Conservation (phyloP, 2,113 vertebrate genomes). For the Origma solitaria region DNA sequence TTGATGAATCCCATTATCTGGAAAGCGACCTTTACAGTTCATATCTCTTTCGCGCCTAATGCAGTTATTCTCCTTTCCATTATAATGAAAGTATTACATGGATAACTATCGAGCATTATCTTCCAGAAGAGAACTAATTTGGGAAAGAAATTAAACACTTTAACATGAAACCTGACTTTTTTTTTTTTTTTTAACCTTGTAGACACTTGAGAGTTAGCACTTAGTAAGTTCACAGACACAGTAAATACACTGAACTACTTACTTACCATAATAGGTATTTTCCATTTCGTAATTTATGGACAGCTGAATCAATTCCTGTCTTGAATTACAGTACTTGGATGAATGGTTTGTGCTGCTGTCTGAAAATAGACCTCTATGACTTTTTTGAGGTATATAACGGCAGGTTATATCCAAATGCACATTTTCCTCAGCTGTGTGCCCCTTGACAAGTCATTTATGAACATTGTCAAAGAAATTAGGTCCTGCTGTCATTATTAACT, state of each 20-base stretch:
- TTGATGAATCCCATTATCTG: slow-evolving; percentile 71
- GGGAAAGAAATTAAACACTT: slow-evolving; percentile 63
- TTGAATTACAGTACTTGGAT: slow-evolving; percentile 14
- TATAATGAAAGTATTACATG: slow-evolving; percentile 73
- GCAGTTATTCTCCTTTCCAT: slow-evolving; percentile 65
- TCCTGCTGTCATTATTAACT: slow-evolving; percentile 28
- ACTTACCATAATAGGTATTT: slow-evolving; percentile 27
- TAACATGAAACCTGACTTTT: slow-evolving; percentile 20
- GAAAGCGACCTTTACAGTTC: slow-evolving; percentile 70
- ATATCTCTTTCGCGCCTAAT: slow-evolving; percentile 61
- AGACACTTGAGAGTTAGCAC: neutral
- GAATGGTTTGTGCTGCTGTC: neutral
- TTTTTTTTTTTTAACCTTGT: slow-evolving; percentile 40
- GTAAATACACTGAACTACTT: slow-evolving; percentile 26
- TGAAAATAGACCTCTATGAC: neutral
- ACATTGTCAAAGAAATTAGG: neutral
- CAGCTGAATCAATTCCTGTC: slow-evolving; percentile 7
- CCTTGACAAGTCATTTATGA: neutral
- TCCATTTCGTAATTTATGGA: slow-evolving; percentile 23
- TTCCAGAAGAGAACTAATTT: slow-evolving; percentile 69
- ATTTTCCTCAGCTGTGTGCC: neutral
- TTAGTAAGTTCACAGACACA: slow-evolving; percentile 14
- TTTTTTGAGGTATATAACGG: neutral
- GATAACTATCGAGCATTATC: slow-evolving; percentile 64
- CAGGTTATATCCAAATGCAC: neutral